phyloP scores from a whole-genome alignment of 2,797 vertebrate genomes.

The Xenopus petersii region DNA sequence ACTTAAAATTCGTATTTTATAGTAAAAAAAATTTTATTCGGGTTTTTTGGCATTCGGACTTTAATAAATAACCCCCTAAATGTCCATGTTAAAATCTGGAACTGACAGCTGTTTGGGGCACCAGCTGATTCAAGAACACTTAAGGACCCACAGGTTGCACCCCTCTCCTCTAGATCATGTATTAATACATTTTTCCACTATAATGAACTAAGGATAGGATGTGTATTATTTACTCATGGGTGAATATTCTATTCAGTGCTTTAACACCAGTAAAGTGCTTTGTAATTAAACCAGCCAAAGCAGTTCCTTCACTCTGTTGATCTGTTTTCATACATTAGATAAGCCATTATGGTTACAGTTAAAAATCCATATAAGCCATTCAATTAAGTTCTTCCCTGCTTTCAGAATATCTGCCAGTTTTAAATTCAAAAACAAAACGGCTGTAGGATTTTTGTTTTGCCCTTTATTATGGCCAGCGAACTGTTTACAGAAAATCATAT shows the following conservation, averaged over 20 bases:
- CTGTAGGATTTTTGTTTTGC: conserved; percentile 49
- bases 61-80: too few relatives aligned
- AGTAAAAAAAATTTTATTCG: too few relatives aligned
- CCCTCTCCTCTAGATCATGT: too few relatives aligned
- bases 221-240: conserved; percentile 40
- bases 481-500: conserved; percentile 47
- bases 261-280: conserved; percentile 27
- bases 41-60: too few relatives aligned
- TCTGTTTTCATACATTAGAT: conserved; percentile 52
- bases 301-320: conserved; percentile 52
- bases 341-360: conserved; percentile 49
- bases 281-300: conserved; percentile 62
- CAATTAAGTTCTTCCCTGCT: conserved; percentile 57
- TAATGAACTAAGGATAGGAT: too few relatives aligned
- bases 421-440: conserved; percentile 39
- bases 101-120: too few relatives aligned
- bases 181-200: too few relatives aligned
- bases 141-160: too few relatives aligned
- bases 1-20: too few relatives aligned
- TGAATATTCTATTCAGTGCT: conserved; percentile 52
- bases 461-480: conserved; percentile 58
- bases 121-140: too few relatives aligned
- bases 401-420: conserved; percentile 50
- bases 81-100: too few relatives aligned
- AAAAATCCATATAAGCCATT: conserved; percentile 59